phyloP scores from a whole-genome alignment of 1,140 invertebrate species.

The Drosophila varians region DNA sequence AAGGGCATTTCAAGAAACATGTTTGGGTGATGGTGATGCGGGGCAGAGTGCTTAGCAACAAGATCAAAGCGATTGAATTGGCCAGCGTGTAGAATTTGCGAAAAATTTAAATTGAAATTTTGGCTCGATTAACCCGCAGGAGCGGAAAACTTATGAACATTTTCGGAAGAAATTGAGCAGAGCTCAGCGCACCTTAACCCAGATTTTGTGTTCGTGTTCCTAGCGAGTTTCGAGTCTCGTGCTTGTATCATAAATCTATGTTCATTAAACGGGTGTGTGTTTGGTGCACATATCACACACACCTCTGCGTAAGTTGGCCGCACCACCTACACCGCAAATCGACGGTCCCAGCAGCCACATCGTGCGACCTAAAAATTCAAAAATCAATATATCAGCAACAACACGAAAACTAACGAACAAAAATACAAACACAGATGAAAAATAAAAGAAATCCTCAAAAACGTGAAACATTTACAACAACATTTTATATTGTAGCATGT shows the following conservation, averaged over 20 bases:
- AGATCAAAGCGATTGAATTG: slow-evolving; percentile 43
- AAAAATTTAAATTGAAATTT: slow-evolving; percentile 34
- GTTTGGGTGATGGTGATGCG: background rate
- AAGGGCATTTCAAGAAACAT: slow-evolving; percentile 29
- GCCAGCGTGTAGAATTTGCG: background rate
- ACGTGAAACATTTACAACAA: slow-evolving; percentile 50
- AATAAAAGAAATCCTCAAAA: slow-evolving; percentile 34
- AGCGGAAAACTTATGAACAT: slow-evolving; percentile 2
- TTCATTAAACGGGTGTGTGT: slow-evolving; percentile 56
- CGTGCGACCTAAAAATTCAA: slow-evolving; percentile 67
- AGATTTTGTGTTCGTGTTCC: slow-evolving; percentile 31
- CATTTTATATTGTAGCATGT: slow-evolving; percentile 52
- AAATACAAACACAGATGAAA: slow-evolving; percentile 26
- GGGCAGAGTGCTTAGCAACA: slow-evolving; percentile 6
- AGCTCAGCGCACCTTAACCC: slow-evolving; percentile 16
- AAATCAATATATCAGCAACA: slow-evolving; percentile 63
- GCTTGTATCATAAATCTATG: slow-evolving; percentile 57
- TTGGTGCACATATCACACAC: slow-evolving; percentile 1
- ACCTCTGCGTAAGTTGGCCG: slow-evolving; percentile 25
- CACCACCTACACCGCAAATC: slow-evolving; percentile 9
- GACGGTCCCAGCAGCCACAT: slow-evolving; percentile 23
- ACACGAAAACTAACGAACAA: slow-evolving; percentile 10
- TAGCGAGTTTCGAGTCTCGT: slow-evolving; percentile 23
- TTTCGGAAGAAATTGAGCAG: slow-evolving; percentile 1
- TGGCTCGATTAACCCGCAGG: background rate